phyloP scores from a whole-genome alignment of 2,888 invertebrate genomes.

The Watsonalla binaria region DNA sequence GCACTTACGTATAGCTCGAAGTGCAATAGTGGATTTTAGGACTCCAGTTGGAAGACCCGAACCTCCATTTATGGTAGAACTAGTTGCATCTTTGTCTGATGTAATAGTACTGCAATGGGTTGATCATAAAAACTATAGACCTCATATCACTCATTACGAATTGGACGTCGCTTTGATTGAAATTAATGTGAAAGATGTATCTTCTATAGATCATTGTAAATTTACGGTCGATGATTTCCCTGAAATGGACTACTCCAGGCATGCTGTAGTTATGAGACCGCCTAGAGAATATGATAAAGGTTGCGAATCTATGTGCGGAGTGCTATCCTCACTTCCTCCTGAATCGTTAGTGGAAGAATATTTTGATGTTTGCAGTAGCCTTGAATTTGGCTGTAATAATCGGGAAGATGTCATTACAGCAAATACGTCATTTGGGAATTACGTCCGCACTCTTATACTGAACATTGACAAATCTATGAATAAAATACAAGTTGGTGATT shows the following conservation, averaged over 20 bases:
- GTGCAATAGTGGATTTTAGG: slow-evolving; percentile 50
- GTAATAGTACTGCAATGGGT: slow-evolving; percentile 55
- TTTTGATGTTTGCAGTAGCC: slow-evolving; percentile 52
- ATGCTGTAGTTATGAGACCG: slow-evolving; percentile 55
- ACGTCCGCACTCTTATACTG: slow-evolving; percentile 42
- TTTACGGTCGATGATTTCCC: slow-evolving; percentile 25
- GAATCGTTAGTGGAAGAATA: slow-evolving; percentile 53
- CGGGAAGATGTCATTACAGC: slow-evolving; percentile 31
- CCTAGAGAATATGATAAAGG: slow-evolving; percentile 51
- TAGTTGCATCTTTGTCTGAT: slow-evolving; percentile 47
- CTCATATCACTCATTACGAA: slow-evolving; percentile 51
- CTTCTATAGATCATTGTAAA: slow-evolving; percentile 46
- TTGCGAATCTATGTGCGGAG: slow-evolving; percentile 61
- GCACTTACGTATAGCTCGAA: slow-evolving; percentile 41
- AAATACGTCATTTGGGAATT: slow-evolving; percentile 40
- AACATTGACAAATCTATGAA: slow-evolving; percentile 38
- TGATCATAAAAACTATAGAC: slow-evolving; percentile 52
- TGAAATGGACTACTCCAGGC: slow-evolving; percentile 45
- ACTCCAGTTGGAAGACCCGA: slow-evolving; percentile 58
- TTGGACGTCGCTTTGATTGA: slow-evolving; percentile 55
- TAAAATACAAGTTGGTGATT: slow-evolving; percentile 41
- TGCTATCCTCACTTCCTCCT: slow-evolving; percentile 43
- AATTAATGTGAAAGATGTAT: slow-evolving; percentile 34
- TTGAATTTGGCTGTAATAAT: slow-evolving; percentile 35
- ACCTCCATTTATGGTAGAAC: slow-evolving; percentile 60